These are phyloP conservation scores for Falco naumanni DNA, from an alignment of 2,797 vertebrate genomes.

Conservation along the genomic window DNA sequence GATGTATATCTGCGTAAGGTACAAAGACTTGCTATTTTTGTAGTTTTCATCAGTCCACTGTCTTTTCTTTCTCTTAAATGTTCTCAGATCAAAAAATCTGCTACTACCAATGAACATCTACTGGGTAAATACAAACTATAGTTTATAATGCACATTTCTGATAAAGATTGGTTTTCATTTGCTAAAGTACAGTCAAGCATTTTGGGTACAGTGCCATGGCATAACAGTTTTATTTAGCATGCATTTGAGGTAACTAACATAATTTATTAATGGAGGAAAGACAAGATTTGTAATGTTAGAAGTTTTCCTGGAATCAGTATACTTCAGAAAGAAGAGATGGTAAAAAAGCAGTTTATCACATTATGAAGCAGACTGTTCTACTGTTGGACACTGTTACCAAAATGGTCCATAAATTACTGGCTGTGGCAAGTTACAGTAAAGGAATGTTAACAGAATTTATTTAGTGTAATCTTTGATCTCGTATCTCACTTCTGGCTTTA, in stretches of 20 bases:
- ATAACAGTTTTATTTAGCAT: not conserved
- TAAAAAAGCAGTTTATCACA: not conserved
- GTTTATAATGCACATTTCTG: not conserved
- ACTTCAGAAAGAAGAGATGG: not conserved
- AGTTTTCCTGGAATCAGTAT: not conserved
- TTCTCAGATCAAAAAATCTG: not conserved
- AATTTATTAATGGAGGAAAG: not conserved
- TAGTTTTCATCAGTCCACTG: not conserved
- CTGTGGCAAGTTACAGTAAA: not conserved
- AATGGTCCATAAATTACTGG: not conserved
- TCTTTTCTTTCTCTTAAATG: not conserved
- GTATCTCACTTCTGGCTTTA: not conserved
- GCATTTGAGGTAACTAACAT: not conserved
- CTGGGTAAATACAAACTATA: not conserved
- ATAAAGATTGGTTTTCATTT: not conserved
- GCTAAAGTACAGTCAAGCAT: not conserved
- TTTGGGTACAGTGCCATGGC: not conserved
- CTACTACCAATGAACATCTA: not conserved
- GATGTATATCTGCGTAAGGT: not conserved
- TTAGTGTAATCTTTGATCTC: not conserved
- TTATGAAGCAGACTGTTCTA: not conserved
- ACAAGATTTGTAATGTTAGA: not conserved
- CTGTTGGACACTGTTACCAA: not conserved
- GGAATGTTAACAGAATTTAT: not conserved
- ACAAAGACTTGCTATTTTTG: not conserved